Evolutionary conservation across 2,797 vertebrate species (phyloP).

Genomic region (Gymnothorax javanicus): DNA sequence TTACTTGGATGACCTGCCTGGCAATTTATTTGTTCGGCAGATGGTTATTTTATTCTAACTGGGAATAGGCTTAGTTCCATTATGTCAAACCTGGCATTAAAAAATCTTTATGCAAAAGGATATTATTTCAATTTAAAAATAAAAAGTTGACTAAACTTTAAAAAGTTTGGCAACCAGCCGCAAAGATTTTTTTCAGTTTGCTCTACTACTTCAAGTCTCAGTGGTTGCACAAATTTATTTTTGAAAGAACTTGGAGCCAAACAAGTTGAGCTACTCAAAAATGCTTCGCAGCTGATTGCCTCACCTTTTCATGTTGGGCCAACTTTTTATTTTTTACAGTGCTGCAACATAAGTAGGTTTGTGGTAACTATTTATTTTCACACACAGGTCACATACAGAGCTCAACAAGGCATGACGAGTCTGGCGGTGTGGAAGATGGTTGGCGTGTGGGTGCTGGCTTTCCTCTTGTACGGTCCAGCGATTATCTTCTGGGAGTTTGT

Average conservation of each 20-base stretch:
- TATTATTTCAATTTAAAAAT: neutral
- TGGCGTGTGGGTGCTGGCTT: conserved; percentile 89
- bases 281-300: no score
- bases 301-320: no score
- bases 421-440: conserved; percentile 89
- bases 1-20: neutral
- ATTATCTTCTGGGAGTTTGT: conserved; percentile 93
- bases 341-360: neutral
- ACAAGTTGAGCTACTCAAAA: no score
- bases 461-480: conserved; percentile 92
- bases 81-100: neutral
- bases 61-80: neutral
- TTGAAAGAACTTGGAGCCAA: no score
- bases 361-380: conserved; percentile 6
- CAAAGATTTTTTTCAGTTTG: no score
- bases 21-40: neutral
- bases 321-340: no score
- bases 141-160: no score
- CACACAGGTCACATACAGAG: conserved; percentile 88
- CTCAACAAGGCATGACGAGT: conserved; percentile 87
- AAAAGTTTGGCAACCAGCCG: no score
- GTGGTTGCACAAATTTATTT: no score
- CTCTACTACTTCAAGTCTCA: no score
- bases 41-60: neutral
- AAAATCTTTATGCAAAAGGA: neutral